Evolutionary conservation across 2,113 vertebrate genomes (phyloP).

Genomic region (Hepsetus odoe): DNA sequence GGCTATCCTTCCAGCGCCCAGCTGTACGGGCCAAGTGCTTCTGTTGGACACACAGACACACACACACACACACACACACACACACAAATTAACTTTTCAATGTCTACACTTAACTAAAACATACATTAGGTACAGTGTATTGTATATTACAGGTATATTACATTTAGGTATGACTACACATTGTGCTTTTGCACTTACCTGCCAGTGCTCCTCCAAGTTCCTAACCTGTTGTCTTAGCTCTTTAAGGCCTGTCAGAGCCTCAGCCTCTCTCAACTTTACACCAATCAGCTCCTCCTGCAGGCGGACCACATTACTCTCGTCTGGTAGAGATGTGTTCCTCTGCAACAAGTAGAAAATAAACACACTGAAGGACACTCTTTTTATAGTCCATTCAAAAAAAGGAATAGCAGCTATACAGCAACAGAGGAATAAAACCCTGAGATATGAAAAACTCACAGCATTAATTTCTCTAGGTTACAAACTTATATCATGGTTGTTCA

Average conservation of each 20-base stretch:
- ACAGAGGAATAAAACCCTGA: too few relatives aligned
- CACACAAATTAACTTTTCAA: too few relatives aligned
- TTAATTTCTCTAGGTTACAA: neutral
- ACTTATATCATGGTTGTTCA: neutral
- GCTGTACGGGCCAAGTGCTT: conserved; percentile 90
- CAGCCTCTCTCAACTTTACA: conserved; percentile 92
- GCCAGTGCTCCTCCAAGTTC: conserved; percentile 97
- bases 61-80: neutral
- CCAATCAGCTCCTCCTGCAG: conserved; percentile 96
- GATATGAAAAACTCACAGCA: too few relatives aligned
- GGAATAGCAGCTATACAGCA: too few relatives aligned
- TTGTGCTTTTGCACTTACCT: conserved; percentile 76
- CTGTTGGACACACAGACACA: conserved; percentile 65
- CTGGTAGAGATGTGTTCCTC: conserved; percentile 91
- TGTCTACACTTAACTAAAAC: too few relatives aligned
- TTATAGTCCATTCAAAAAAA: too few relatives aligned
- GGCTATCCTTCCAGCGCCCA: conserved; percentile 92
- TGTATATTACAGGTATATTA: too few relatives aligned
- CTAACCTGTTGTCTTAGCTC: conserved; percentile 91
- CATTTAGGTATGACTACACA: too few relatives aligned
- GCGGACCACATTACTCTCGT: conserved; percentile 94
- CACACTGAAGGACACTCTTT: too few relatives aligned
- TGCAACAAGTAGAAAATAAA: conserved; percentile 55
- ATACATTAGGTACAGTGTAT: too few relatives aligned
- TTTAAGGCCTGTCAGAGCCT: conserved; percentile 90